These are phyloP conservation scores for Parotocinclus haroldoi DNA, from an alignment of 2,797 vertebrate genomes.

Conservation along the genomic window DNA sequence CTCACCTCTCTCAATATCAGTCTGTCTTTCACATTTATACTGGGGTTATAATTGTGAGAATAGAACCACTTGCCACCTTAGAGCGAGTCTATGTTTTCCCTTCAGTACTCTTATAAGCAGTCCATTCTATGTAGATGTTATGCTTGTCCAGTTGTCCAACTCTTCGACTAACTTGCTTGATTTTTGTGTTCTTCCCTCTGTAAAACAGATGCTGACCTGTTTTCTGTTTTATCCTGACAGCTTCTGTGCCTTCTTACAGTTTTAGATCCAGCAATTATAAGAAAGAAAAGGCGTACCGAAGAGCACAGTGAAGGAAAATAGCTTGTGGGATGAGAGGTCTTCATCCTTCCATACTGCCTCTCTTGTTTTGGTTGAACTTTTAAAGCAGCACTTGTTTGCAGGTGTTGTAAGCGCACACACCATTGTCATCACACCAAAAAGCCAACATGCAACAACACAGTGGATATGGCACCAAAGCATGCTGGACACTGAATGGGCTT, in stretches of 20 bases:
- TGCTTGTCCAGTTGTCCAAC: too few relatives aligned
- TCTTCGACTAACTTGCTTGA: too few relatives aligned
- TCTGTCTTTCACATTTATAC: conserved; percentile 41
- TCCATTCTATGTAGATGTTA: too few relatives aligned
- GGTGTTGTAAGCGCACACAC: conserved; percentile 37
- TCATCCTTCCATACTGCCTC: conserved; percentile 22
- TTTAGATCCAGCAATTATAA: background rate
- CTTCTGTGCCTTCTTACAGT: background rate
- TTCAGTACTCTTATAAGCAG: too few relatives aligned
- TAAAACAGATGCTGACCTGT: too few relatives aligned
- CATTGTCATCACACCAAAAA: conserved; percentile 28
- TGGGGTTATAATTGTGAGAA: conserved; percentile 28
- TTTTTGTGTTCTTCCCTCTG: too few relatives aligned
- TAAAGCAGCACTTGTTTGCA: conserved; percentile 59
- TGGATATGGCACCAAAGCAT: conserved; percentile 38
- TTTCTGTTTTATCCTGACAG: too few relatives aligned
- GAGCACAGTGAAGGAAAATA: background rate
- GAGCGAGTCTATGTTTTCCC: too few relatives aligned
- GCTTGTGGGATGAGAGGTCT: background rate
- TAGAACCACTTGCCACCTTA: conserved; percentile 24
- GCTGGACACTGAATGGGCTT: conserved; percentile 42
- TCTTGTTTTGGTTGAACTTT: conserved; percentile 50
- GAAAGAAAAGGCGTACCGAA: background rate
- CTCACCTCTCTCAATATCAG: conserved; percentile 31
- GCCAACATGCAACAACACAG: conserved; percentile 47